Conservation (phyloP, 2,113 vertebrate genomes). For the Rattus norvegicus region DNA sequence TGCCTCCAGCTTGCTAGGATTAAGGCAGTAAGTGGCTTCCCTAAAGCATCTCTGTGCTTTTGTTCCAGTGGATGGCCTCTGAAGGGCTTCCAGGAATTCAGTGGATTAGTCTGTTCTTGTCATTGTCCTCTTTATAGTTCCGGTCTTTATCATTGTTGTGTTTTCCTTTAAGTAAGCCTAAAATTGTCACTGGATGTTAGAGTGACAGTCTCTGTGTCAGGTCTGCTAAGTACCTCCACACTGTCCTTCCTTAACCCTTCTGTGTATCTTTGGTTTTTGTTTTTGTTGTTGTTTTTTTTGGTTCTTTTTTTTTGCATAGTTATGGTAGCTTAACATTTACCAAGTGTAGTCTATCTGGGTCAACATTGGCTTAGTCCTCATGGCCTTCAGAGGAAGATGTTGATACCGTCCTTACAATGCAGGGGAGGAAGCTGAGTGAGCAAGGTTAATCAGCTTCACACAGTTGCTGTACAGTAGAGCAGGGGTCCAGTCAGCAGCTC, state of each 20-base stretch:
- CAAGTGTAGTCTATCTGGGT: neutral
- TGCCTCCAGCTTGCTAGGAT: neutral
- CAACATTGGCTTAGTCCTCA: neutral
- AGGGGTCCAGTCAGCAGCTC: too few species aligned
- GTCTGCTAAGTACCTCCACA: too few species aligned
- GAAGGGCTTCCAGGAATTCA: neutral
- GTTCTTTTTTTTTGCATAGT: neutral
- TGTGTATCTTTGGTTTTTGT: neutral
- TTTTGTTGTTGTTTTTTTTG: neutral
- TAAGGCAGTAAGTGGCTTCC: neutral
- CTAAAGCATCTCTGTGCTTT: neutral
- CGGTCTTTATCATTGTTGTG: neutral
- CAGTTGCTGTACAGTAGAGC: fast-evolving
- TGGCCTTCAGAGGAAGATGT: neutral
- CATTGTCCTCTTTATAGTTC: neutral
- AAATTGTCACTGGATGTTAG: neutral
- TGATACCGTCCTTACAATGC: neutral
- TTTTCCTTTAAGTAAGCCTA: neutral
- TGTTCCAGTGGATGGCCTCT: neutral
- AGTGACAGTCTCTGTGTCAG: neutral
- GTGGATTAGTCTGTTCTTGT: neutral
- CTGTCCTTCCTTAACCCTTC: neutral
- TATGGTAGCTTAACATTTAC: neutral
- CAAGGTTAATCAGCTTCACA: neutral
- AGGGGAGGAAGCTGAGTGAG: neutral